Conservation (phyloP, 1,140 invertebrate species). For the Diuraphis noxia region DNA sequence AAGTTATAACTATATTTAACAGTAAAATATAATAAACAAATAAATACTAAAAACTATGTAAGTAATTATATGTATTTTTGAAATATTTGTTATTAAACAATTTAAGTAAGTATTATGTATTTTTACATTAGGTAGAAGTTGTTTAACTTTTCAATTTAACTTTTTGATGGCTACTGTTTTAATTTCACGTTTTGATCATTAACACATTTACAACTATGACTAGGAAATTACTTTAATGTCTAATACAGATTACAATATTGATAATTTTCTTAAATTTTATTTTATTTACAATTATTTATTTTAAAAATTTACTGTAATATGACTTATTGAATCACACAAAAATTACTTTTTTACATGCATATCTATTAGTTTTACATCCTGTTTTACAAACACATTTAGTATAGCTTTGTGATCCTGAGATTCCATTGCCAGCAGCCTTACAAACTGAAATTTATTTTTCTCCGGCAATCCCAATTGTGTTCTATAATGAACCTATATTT, state of each 20-base stretch:
- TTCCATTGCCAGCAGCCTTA: background rate
- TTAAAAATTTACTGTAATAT: too few species aligned
- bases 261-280: too few species aligned
- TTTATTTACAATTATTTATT: too few species aligned
- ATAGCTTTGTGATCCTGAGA: background rate
- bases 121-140: background rate
- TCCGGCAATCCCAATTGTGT: background rate
- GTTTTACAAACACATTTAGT: background rate
- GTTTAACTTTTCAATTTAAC: background rate
- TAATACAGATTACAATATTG: too few species aligned
- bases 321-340: too few species aligned
- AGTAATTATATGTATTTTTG: background rate
- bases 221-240: too few species aligned
- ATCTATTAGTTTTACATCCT: background rate
- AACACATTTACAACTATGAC: too few species aligned
- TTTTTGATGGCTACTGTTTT: background rate
- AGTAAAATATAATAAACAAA: background rate
- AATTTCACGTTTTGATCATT: background rate
- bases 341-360: background rate
- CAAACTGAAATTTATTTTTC: background rate
- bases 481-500: background rate
- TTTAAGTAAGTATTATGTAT: background rate
- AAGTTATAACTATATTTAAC: background rate
- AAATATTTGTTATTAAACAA: background rate
- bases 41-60: too few species aligned